Base-by-base conservation (phyloP, 2,888 invertebrate genomes). In the Drosophila nigricruria region DNA sequence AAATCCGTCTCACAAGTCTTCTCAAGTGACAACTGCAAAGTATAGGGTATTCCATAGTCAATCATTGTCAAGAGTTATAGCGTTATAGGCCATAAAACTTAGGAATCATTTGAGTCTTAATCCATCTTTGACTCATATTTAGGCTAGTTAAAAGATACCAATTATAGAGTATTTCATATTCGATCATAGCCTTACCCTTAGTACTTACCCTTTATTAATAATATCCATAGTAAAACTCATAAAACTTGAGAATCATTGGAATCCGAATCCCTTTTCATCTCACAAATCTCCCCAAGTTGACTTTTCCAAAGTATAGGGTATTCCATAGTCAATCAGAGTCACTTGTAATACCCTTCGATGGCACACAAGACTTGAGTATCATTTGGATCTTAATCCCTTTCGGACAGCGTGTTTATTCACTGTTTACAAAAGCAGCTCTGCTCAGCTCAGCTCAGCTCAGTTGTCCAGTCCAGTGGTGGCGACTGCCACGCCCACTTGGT, bases 401-500 rank as follows among this genome's bases (percentile, higher is more conserved):
- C 3, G 30, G 56, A 42, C 56, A 56, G 32, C 30, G 30, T 42
- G 42, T 30, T 40, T 23, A 42, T 42, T 16, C 30, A 20, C 49
- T 32, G 49, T 20, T 30, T 32, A 14, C 18, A 18, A 2, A 12
- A 6, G 49, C 49, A 18, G 30, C 49, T 20, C 49, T n/a, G 49
- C 30, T 20, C 47, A 1, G 47, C 30, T 61, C 58, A 42, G 62
- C 60, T 57, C 25, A 4, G 25, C 52, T 66, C n/a, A n/a, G n/a
- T n/a, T n/a, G n/a, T n/a, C n/a, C n/a, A n/a, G 61, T 50, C 38
- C 23, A 25, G 30, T 45, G 60, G 25, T 25, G 49, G 14, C 18
- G 42, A 14, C 67, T 71, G 74, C 82, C 61, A 54, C 73, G 77
- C 77, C 82, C 58, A 45, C 61, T 36, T 52, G 25, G 5, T 50